phyloP scores from a whole-genome alignment of 2,113 vertebrate species.

The Andinoacara biseriatus region DNA sequence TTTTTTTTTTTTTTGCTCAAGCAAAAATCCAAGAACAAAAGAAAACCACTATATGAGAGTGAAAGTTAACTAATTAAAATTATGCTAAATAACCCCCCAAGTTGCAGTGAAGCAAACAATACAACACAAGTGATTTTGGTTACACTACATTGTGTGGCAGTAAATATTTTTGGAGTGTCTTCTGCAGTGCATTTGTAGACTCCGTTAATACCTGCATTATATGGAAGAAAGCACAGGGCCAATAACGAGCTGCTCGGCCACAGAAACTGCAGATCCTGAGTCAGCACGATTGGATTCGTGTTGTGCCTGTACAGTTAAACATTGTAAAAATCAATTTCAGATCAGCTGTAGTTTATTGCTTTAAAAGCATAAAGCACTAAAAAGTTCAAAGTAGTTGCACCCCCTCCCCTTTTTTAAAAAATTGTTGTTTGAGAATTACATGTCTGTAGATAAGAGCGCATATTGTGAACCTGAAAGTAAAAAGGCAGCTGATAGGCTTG shows the following conservation, averaged over 20 bases:
- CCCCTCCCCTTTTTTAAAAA: too few relatives aligned
- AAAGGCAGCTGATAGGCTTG: too few relatives aligned
- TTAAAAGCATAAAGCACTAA: background rate
- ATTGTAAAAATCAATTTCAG: background rate
- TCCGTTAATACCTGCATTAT: background rate
- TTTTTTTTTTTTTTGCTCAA: background rate
- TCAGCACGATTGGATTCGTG: background rate
- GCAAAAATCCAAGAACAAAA: background rate
- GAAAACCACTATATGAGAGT: background rate
- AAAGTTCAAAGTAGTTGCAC: background rate
- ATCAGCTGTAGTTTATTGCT: background rate
- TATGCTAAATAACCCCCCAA: too few relatives aligned
- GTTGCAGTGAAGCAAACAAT: too few relatives aligned
- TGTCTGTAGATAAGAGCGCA: too few relatives aligned
- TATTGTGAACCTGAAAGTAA: too few relatives aligned
- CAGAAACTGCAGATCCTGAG: background rate
- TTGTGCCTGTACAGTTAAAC: background rate
- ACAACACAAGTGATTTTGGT: too few relatives aligned
- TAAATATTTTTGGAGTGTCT: too few relatives aligned
- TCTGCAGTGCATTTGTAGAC: background rate
- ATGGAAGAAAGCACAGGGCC: background rate
- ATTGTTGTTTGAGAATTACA: too few relatives aligned
- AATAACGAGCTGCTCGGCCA: background rate
- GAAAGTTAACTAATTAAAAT: background rate
- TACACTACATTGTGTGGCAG: too few relatives aligned